Conservation (phyloP, 1,140 invertebrate genomes). For the Kradibia gibbosae region DNA sequence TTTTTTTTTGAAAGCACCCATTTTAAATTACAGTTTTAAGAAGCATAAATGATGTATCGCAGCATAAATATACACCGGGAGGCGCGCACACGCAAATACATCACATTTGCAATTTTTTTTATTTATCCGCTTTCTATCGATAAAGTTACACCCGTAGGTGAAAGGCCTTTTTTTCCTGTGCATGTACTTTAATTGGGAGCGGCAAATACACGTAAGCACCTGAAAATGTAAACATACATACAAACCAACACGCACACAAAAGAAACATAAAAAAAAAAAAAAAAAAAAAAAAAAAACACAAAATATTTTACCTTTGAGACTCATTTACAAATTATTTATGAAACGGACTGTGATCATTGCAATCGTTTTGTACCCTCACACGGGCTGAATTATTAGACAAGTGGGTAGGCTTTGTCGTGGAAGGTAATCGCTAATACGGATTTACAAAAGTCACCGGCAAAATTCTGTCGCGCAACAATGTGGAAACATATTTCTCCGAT, state of each 20-base stretch:
- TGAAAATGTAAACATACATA: not conserved
- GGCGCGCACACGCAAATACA: not conserved
- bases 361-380: slow-evolving; percentile 63
- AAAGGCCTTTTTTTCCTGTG: not conserved
- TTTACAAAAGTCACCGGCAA: not conserved
- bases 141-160: no score
- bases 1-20: no score
- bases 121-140: no score
- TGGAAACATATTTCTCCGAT: not conserved
- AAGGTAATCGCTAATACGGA: not conserved
- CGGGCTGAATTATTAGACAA: slow-evolving; percentile 50
- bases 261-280: no score
- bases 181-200: not conserved
- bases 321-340: slow-evolving; percentile 26
- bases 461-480: not conserved
- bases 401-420: not conserved
- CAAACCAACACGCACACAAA: not conserved
- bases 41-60: no score
- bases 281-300: no score
- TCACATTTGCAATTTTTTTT: not conserved
- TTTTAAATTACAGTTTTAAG: no score
- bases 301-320: slow-evolving; percentile 4
- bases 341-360: slow-evolving; percentile 67
- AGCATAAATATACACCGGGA: no score
- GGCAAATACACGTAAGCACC: not conserved